Evolutionary conservation across 2,888 invertebrate genomes (phyloP).

Genomic region (Germaria angustata): DNA sequence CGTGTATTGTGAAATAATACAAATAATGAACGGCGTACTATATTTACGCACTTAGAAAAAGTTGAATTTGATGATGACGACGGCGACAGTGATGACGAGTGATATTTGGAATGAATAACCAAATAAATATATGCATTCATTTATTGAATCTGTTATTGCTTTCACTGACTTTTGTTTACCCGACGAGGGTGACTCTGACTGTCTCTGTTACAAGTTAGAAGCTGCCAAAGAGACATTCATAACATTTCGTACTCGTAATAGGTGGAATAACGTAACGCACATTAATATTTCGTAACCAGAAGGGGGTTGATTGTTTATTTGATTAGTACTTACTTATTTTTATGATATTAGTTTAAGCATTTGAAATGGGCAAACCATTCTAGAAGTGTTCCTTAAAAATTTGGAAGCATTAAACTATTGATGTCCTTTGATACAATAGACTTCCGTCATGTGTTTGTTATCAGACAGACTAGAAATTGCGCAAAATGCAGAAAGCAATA

Average conservation of each 20-base stretch:
- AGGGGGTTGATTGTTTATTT: constrained; percentile 59
- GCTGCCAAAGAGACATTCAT: constrained; percentile 47
- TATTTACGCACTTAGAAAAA: constrained; percentile 63
- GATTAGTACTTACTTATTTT: constrained; percentile 65
- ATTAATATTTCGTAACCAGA: not conserved
- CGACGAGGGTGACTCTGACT: constrained; percentile 48
- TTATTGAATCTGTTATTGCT: not conserved
- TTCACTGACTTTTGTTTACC: constrained; percentile 34
- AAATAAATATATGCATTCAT: constrained; percentile 34
- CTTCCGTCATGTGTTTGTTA: no score
- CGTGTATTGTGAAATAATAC: constrained; percentile 57
- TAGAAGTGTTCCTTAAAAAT: not conserved
- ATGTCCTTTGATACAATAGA: no score
- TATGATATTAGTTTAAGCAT: constrained; percentile 66
- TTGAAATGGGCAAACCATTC: constrained; percentile 53
- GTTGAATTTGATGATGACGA: constrained; percentile 56
- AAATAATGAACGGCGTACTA: constrained; percentile 67
- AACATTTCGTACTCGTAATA: not conserved
- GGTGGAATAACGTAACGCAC: not conserved
- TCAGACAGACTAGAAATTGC: no score
- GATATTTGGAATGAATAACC: constrained; percentile 34
- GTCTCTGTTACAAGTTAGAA: constrained; percentile 9
- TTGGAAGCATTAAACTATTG: not conserved
- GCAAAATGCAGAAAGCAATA: no score
- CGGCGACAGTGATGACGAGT: constrained; percentile 51